phyloP scores from a whole-genome alignment of 2,888 invertebrate genomes.

The Brenthis hecate region DNA sequence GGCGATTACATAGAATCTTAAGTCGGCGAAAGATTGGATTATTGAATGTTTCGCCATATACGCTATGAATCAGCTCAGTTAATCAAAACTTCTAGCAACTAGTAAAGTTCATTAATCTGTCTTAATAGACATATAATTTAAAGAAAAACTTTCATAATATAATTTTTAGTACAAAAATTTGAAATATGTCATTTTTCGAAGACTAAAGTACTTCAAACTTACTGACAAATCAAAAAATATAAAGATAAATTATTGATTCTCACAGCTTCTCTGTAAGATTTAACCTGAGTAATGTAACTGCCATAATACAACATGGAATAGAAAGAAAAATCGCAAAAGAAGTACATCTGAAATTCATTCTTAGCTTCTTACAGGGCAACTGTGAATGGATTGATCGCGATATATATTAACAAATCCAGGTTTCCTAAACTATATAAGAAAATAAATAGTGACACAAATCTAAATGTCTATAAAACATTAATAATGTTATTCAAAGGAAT shows the following conservation, averaged over 20 bases:
- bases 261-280: constrained; percentile 79
- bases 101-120: too few species aligned
- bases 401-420: not conserved
- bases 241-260: constrained; percentile 37
- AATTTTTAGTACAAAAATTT: not conserved
- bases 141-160: not conserved
- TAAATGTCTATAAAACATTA: not conserved
- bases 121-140: too few species aligned
- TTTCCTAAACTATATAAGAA: constrained; percentile 2
- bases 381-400: constrained; percentile 52
- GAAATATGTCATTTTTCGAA: not conserved
- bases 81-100: too few species aligned
- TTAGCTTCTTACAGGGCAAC: constrained; percentile 72
- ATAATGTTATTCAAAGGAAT: constrained; percentile 1
- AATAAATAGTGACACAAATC: not conserved
- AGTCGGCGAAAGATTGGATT: too few species aligned
- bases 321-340: constrained; percentile 29
- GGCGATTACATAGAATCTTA: too few species aligned
- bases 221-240: not conserved
- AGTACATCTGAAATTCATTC: constrained; percentile 26
- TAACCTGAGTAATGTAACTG: constrained; percentile 70
- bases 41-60: too few species aligned
- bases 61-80: too few species aligned
- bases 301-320: constrained; percentile 59
- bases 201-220: not conserved